Conservation (phyloP, 2,113 vertebrate species). For the Nyctibius bracteatus region DNA sequence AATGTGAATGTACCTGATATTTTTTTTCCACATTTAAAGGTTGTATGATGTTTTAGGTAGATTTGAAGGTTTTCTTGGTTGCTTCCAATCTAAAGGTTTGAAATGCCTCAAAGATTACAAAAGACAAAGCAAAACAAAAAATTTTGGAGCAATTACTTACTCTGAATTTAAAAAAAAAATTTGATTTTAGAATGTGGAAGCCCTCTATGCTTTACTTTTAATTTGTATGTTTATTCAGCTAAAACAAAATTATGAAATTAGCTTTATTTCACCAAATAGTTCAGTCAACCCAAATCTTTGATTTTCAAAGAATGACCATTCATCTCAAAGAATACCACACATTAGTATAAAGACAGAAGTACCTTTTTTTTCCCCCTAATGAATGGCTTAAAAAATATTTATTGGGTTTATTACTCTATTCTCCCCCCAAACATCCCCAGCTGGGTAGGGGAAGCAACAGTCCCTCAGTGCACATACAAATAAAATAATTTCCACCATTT, state of each 20-base stretch:
- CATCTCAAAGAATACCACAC: not conserved
- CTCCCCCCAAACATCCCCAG: rapidly evolving
- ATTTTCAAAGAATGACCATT: not conserved
- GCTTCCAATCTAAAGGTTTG: not conserved
- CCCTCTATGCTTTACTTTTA: not conserved
- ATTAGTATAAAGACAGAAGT: not conserved
- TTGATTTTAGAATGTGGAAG: not conserved
- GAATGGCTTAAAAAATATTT: not conserved
- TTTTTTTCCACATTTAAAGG: not conserved
- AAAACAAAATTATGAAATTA: not conserved
- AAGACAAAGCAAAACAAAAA: not conserved
- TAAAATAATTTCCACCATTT: not conserved
- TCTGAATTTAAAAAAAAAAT: not conserved
- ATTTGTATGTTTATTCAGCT: not conserved
- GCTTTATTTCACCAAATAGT: not conserved
- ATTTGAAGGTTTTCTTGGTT: not conserved
- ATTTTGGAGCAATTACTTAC: not conserved
- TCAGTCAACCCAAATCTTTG: not conserved
- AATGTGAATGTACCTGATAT: not conserved
- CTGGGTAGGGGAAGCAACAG: not conserved
- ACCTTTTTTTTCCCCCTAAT: not conserved
- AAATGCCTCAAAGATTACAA: not conserved
- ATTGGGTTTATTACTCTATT: not conserved
- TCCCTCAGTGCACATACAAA: not conserved
- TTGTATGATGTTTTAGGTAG: not conserved